Conservation (phyloP, 1,140 invertebrate genomes). For the Anastatus disparis region DNA sequence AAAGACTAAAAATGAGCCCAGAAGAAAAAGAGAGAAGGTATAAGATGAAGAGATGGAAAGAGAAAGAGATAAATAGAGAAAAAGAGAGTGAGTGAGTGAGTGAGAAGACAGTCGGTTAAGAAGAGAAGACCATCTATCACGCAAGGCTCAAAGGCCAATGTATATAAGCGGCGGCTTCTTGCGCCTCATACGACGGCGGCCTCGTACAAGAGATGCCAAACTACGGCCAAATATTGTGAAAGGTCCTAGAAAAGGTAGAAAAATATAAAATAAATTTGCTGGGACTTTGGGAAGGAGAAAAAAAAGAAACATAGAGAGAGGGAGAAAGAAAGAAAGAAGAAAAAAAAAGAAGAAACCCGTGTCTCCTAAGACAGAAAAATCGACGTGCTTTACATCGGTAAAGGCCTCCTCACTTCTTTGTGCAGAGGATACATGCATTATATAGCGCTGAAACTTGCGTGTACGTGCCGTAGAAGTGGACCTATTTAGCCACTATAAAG, state of each 20-base stretch:
- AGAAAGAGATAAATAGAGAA: constrained; percentile 17
- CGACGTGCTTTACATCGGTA: constrained; percentile 20
- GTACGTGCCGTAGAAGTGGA: constrained; percentile 15
- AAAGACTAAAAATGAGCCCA: too few species aligned
- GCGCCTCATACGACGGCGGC: too few species aligned
- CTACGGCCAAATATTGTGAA: constrained; percentile 68
- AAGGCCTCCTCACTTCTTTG: constrained; percentile 11
- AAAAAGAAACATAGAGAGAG: constrained; percentile 41
- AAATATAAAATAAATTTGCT: constrained; percentile 65
- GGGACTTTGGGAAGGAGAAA: too few species aligned
- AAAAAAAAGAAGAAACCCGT: constrained; percentile 31
- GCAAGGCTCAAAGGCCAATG: constrained; percentile 62
- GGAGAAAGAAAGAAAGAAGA: constrained; percentile 40
- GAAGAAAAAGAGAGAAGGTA: not conserved
- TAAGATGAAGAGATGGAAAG: not conserved
- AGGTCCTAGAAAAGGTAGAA: constrained; percentile 67
- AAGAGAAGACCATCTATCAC: constrained; percentile 66
- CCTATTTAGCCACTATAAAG: constrained; percentile 21
- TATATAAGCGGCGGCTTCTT: constrained; percentile 48
- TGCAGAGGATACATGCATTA: constrained; percentile 24
- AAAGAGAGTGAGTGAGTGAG: constrained; percentile 30
- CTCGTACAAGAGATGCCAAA: constrained; percentile 52
- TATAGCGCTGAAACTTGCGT: constrained; percentile 27
- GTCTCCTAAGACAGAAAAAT: constrained; percentile 19
- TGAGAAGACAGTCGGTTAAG: constrained; percentile 33